Conservation (phyloP, 1,140 invertebrate genomes). For the Epicauta chinensis region DNA sequence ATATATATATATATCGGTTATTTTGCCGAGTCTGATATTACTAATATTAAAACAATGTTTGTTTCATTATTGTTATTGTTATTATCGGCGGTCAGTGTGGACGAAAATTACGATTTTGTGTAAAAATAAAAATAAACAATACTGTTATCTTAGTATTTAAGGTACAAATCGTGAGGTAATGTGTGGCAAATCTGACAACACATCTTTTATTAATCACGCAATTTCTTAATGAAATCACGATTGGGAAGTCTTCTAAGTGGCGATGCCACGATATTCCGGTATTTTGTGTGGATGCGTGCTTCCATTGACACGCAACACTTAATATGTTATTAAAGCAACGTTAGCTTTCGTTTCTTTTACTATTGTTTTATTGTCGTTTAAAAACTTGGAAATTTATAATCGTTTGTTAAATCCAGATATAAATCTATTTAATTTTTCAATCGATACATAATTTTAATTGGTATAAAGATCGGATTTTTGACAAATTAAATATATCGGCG, state of each 20-base stretch:
- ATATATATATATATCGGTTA: too few species aligned
- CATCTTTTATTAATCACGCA: slow-evolving; percentile 28
- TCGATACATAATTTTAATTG: slow-evolving; percentile 40
- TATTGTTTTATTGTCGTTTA: slow-evolving; percentile 32
- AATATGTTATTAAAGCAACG: slow-evolving; percentile 18
- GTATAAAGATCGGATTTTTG: neutral
- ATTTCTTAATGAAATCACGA: slow-evolving; percentile 27
- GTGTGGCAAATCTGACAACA: slow-evolving; percentile 14
- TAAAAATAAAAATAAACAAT: too few species aligned
- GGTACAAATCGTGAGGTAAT: slow-evolving; percentile 18
- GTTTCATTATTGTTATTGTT: too few species aligned
- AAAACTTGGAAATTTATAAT: slow-evolving; percentile 42
- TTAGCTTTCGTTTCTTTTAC: slow-evolving; percentile 21
- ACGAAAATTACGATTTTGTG: too few species aligned
- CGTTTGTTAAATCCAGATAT: slow-evolving; percentile 37
- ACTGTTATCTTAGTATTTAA: neutral
- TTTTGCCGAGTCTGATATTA: too few species aligned
- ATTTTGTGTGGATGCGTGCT: slow-evolving; percentile 16
- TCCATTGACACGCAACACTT: slow-evolving; percentile 19
- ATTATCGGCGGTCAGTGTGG: too few species aligned
- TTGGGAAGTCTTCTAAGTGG: slow-evolving; percentile 14
- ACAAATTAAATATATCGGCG: too few species aligned
- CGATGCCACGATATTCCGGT: slow-evolving; percentile 18
- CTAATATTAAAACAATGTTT: too few species aligned
- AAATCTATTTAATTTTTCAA: slow-evolving; percentile 27